A percentile compares a stretch with the other conserved stretches of the same genome.
Evolutionary conservation across 2,888 invertebrate species (phyloP).

Genomic region (Leptinotarsa tumamoca): DNA sequence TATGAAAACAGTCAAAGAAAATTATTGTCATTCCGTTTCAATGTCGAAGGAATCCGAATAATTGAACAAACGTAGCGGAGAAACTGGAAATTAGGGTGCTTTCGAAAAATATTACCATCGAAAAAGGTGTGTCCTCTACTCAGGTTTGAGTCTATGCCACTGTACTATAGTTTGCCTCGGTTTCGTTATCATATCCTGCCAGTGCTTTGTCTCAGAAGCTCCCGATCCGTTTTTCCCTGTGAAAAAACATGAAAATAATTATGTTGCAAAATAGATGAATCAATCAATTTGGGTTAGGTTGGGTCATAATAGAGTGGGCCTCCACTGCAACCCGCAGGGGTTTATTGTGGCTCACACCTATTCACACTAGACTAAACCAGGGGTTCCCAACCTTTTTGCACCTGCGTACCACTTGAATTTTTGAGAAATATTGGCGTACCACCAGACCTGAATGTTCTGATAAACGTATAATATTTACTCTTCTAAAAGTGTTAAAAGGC

Average conservation of each 20-base stretch:
- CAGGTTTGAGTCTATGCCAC: constrained; percentile 96
- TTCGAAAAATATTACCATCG: constrained; percentile 44
- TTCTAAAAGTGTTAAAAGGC: too few relatives aligned
- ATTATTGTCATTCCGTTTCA: constrained; percentile 35
- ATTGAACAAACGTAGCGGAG: background rate
- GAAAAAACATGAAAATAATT: constrained; percentile 56
- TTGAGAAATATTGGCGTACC: too few relatives aligned
- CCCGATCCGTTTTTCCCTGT: constrained; percentile 95
- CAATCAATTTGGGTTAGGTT: too few relatives aligned
- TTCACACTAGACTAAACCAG: too few relatives aligned
- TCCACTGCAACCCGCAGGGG: too few relatives aligned
- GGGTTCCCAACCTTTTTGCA: too few relatives aligned
- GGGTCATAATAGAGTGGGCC: too few relatives aligned
- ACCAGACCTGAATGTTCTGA: too few relatives aligned
- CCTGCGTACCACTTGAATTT: too few relatives aligned
- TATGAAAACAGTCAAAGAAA: constrained; percentile 23
- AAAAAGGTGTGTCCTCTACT: constrained; percentile 69
- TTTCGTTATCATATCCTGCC: constrained; percentile 99
- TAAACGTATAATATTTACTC: too few relatives aligned
- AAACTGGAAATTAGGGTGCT: constrained; percentile 33
- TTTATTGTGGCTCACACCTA: too few relatives aligned
- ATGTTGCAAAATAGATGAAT: too few relatives aligned
- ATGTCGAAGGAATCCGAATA: constrained; percentile 22
- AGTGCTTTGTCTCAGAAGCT: constrained; percentile 95
- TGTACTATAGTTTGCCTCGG: constrained; percentile 95